Evolutionary conservation across 1,140 invertebrate genomes (phyloP).

Genomic region (Armadillidium nasatum): DNA sequence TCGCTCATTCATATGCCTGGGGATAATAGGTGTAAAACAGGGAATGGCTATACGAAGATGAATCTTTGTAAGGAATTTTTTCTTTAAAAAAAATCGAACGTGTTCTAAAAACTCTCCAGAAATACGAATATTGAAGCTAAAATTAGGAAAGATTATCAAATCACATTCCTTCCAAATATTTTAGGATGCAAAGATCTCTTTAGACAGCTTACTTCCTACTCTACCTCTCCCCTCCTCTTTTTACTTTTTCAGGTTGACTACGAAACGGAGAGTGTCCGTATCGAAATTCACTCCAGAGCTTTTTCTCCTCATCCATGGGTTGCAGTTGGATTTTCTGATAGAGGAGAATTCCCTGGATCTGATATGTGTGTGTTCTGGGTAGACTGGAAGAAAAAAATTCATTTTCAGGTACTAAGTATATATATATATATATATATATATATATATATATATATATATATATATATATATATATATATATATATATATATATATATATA

Average conservation of each 20-base stretch:
- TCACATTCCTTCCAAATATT: too few relatives aligned
- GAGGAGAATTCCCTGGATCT: slow-evolving; percentile 67
- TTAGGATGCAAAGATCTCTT: too few relatives aligned
- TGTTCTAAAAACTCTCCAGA: not conserved
- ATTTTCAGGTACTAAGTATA: slow-evolving; percentile 61
- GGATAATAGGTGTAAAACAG: too few relatives aligned
- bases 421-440: not conserved
- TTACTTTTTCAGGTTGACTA: slow-evolving; percentile 40
- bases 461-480: slow-evolving; percentile 21
- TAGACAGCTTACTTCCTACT: too few relatives aligned
- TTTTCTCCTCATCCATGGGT: slow-evolving; percentile 59
- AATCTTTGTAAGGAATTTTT: not conserved
- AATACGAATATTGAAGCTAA: too few relatives aligned
- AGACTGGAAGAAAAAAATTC: slow-evolving; percentile 59
- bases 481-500: slow-evolving; percentile 16
- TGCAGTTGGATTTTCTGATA: slow-evolving; percentile 84
- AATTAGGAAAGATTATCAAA: too few relatives aligned
- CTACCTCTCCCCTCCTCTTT: too few relatives aligned
- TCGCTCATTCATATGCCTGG: too few relatives aligned
- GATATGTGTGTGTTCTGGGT: slow-evolving; percentile 81
- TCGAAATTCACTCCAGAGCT: slow-evolving; percentile 24
- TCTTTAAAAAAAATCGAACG: not conserved
- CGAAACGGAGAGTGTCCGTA: slow-evolving; percentile 40
- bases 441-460: slow-evolving; percentile 21
- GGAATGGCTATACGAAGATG: too few relatives aligned